These are phyloP conservation scores for Zaprionus camerounensis DNA, from an alignment of 1,140 invertebrate genomes.

Conservation along the genomic window DNA sequence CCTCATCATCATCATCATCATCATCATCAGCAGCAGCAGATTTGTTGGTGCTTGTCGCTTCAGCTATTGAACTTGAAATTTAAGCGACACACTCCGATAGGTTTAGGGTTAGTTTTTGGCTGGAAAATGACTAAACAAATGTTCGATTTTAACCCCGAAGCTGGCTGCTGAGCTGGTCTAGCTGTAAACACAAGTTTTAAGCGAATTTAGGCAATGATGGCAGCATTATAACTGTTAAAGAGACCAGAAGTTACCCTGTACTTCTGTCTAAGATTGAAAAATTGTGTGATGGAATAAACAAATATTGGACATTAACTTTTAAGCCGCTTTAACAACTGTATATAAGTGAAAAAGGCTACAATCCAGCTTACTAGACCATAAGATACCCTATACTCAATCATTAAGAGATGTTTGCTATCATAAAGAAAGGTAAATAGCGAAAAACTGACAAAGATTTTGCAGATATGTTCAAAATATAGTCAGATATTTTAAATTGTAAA, in stretches of 20 bases:
- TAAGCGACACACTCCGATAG: conserved; percentile 48
- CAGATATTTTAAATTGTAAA: too few species aligned
- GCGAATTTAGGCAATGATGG: background rate
- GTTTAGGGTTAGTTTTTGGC: conserved; percentile 38
- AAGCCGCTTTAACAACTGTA: background rate
- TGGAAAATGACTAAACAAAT: conserved; percentile 1
- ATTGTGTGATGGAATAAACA: background rate
- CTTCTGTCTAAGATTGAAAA: background rate
- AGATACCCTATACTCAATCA: too few species aligned
- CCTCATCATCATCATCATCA: conserved; percentile 22
- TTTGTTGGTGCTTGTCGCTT: conserved; percentile 33
- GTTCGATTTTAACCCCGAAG: background rate
- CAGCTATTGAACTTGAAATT: conserved; percentile 79
- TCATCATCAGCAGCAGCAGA: background rate
- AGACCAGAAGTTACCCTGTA: background rate
- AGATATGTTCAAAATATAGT: too few species aligned
- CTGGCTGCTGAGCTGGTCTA: too few species aligned
- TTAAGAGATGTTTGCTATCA: too few species aligned
- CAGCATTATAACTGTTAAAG: background rate
- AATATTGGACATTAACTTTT: background rate
- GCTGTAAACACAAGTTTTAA: background rate
- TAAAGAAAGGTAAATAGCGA: too few species aligned
- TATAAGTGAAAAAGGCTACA: too few species aligned
- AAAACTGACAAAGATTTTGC: too few species aligned
- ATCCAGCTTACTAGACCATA: too few species aligned